Conservation (phyloP, 2,113 vertebrate genomes). For the Fukomys damarensis region DNA sequence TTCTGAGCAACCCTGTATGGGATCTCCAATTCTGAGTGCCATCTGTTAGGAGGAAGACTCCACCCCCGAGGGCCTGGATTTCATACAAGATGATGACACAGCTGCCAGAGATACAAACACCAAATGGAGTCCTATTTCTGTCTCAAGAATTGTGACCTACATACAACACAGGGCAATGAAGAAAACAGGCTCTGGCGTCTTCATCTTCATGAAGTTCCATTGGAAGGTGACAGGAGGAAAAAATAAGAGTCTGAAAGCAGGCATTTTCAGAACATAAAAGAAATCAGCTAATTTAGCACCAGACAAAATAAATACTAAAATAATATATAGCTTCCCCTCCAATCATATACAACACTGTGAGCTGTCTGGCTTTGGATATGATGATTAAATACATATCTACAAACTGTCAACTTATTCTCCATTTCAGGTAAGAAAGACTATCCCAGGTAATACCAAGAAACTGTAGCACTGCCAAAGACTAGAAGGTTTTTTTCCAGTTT, state of each 20-base stretch:
- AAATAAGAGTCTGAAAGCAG: neutral
- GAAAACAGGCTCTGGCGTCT: neutral
- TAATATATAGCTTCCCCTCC: no score
- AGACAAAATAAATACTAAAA: neutral
- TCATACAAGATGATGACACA: constrained; percentile 8
- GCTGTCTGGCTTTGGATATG: neutral
- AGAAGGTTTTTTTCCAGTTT: neutral
- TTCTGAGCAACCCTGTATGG: neutral
- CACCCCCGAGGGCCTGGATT: constrained; percentile 47
- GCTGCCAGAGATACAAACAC: constrained; percentile 58
- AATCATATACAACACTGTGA: fast-evolving
- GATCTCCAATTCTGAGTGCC: neutral
- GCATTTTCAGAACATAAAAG: neutral
- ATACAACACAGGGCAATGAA: neutral
- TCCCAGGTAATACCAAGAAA: neutral
- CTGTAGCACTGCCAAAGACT: neutral
- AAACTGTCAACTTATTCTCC: no score
- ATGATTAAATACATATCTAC: neutral
- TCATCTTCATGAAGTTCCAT: neutral
- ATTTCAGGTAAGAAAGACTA: neutral
- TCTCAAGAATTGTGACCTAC: constrained; percentile 60
- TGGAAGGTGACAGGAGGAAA: constrained; percentile 8
- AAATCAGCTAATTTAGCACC: constrained; percentile 13
- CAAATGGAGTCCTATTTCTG: constrained; percentile 41
- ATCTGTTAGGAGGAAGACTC: constrained; percentile 52